These are phyloP conservation scores for Caenorhabditis remanei DNA, from an alignment of 1,140 invertebrate species.

Conservation along the genomic window DNA sequence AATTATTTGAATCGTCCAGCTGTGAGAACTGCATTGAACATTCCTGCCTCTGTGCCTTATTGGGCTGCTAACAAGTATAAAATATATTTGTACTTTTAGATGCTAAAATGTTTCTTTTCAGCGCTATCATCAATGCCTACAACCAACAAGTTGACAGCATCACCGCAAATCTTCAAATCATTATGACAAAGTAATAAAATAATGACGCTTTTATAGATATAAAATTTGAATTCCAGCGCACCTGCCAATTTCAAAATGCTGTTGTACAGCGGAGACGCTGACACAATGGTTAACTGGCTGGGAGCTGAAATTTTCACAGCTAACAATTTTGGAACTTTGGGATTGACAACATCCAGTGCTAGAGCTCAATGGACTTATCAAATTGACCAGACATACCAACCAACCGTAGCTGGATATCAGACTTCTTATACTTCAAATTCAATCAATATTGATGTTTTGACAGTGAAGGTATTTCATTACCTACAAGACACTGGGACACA, in stretches of 20 bases:
- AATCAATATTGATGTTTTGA: constrained; percentile 59
- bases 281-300: constrained; percentile 81
- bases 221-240: background rate
- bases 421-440: constrained; percentile 54
- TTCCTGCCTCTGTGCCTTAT: constrained; percentile 73
- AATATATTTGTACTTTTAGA: background rate
- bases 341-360: constrained; percentile 23
- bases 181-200: constrained; percentile 42
- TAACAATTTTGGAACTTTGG: constrained; percentile 25
- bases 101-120: background rate
- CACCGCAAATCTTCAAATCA: constrained; percentile 24
- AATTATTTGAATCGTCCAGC: constrained; percentile 75
- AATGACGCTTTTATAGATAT: background rate
- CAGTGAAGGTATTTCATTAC: constrained; percentile 57
- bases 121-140: constrained; percentile 55
- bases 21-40: constrained; percentile 79
- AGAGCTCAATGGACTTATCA: constrained; percentile 60
- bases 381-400: background rate
- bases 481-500: background rate
- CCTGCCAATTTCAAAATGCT: constrained; percentile 48
- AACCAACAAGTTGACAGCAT: constrained; percentile 56
- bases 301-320: constrained; percentile 79
- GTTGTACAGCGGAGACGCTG: constrained; percentile 79
- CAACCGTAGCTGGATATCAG: constrained; percentile 57
- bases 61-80: constrained; percentile 70